Conservation (phyloP, 2,797 vertebrate genomes). For the Syngnathus acus region DNA sequence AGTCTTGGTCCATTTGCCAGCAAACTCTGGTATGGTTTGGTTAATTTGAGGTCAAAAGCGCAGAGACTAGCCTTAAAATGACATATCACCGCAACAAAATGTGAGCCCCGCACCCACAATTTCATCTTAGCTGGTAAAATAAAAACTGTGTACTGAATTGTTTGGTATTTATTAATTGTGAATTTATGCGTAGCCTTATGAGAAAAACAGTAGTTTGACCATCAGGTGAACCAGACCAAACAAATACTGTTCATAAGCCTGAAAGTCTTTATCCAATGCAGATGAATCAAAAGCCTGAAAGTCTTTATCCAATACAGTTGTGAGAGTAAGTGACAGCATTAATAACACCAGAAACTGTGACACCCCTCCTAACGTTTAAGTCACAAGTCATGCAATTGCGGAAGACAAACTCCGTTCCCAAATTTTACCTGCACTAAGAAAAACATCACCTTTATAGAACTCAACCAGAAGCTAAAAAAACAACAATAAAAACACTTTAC, state of each 20-base stretch:
- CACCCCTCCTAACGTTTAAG: neutral
- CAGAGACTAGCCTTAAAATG: neutral
- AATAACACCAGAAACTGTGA: neutral
- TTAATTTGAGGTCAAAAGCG: neutral
- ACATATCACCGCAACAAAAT: neutral
- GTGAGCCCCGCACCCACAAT: neutral
- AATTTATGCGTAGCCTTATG: neutral
- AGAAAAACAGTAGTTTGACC: neutral
- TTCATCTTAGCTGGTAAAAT: neutral
- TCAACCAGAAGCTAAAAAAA: neutral
- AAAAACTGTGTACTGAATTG: neutral
- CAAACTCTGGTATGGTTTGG: neutral
- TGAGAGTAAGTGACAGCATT: too few relatives aligned
- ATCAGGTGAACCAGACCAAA: neutral
- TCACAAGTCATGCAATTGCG: neutral
- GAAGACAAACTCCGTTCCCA: neutral
- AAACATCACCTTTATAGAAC: neutral
- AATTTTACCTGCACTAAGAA: conserved; percentile 1
- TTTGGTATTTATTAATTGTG: neutral
- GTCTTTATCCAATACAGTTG: neutral
- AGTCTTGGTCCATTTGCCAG: too few relatives aligned
- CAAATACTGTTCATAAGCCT: neutral
- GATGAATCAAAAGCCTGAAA: too few relatives aligned
- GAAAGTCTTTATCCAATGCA: neutral
- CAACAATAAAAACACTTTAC: conserved; percentile 62